Evolutionary conservation across 2,888 invertebrate genomes (phyloP).

Genomic region (Argyra leucocephala): DNA sequence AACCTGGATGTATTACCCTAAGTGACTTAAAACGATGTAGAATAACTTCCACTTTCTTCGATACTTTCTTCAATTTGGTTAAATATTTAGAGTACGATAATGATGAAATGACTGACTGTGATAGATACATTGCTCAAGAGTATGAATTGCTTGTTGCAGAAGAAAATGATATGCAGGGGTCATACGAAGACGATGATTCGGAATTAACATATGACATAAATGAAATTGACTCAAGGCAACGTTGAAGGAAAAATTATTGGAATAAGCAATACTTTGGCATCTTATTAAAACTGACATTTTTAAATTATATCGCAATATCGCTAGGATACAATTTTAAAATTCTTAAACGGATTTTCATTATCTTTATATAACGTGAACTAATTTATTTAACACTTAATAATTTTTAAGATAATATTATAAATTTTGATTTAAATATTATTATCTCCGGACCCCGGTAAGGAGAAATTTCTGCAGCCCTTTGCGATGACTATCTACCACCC

Average conservation of each 20-base stretch:
- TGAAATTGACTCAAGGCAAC: not conserved
- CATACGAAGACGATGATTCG: constrained; percentile 23
- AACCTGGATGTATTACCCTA: constrained; percentile 73
- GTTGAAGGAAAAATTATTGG: not conserved
- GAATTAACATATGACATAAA: constrained; percentile 18
- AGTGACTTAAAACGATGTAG: constrained; percentile 89
- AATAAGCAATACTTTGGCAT: not conserved
- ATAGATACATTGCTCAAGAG: constrained; percentile 94
- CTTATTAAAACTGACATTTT: not conserved
- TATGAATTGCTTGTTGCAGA: constrained; percentile 94
- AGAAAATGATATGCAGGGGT: constrained; percentile 74
- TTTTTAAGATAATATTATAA: not conserved
- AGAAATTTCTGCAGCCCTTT: too few relatives aligned
- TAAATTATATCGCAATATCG: not conserved
- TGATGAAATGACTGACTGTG: constrained; percentile 96
- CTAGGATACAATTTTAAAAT: not conserved
- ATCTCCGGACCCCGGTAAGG: too few relatives aligned
- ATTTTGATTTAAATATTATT: too few relatives aligned
- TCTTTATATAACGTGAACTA: not conserved
- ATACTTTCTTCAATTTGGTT: constrained; percentile 98
- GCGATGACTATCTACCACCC: too few relatives aligned
- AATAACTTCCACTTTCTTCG: constrained; percentile 95
- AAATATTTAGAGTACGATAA: constrained; percentile 99
- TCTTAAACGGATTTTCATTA: not conserved
- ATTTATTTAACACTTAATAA: not conserved